Base-by-base conservation (phyloP, 2,888 invertebrate genomes). In the Allolobophora icterica region DNA sequence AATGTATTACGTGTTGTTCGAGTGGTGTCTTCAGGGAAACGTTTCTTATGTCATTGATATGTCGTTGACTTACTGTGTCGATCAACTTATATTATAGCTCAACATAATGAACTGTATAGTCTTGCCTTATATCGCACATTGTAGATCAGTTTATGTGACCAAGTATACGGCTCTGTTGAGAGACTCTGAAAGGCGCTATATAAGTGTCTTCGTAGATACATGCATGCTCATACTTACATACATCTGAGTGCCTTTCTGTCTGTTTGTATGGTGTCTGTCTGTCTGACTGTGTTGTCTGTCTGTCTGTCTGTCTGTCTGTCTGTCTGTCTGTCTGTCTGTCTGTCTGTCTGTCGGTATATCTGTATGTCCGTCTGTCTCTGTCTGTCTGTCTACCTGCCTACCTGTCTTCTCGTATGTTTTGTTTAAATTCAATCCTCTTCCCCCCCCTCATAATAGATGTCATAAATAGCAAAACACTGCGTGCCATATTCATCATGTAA, bases 341-440 rank as follows among this genome's bases (percentile, higher is more conserved):
- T 91, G 89, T 90, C 58, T 91, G 89, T 91, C 38, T 91, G 89
- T 90, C 58, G n/a, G 38, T 91, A 15, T 91, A 84, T 91, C 58
- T 91, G 84, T 91, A 24, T 91, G 89, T 91, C 58, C 21, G 21
- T 90, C 6, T 45, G 33, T 89, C 33, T 87, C 35, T 89, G 24
- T 90, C 84, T 91, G 42, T 91, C 42, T 91, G 83, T 89, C 38
- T 38, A 34, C 89, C 35, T 91, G 89, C 89, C 58, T 91, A 84
- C 90, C 38, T 91, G 89, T 90, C 58, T 52, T 21, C n/a, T n/a
- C 38, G 84, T 90, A n/a, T 90, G 90, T 84, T 15, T 90, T 52
- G 83, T 89, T 33, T 45, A 33, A 19, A 24, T 89, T 42, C n/a
- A 40, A 33, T 40, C 35, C 42, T 84, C 30, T 34, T 40, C 21